These are phyloP conservation scores for Podarcis lilfordi DNA, from an alignment of 2,797 vertebrate species.

Conservation along the genomic window DNA sequence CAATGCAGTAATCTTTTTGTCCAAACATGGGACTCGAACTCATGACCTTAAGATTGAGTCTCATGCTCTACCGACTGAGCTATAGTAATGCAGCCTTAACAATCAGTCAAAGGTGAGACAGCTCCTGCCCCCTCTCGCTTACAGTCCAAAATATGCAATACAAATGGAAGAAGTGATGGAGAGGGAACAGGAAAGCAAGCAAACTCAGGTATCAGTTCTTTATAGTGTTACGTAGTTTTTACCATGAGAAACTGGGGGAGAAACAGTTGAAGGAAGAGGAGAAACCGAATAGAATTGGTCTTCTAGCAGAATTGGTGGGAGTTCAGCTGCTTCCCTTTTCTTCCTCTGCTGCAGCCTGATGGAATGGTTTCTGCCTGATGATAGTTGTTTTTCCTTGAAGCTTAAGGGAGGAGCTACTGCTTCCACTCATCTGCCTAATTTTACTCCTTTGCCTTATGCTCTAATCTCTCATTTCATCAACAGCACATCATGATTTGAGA, in stretches of 20 bases:
- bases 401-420: background rate
- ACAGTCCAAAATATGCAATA: background rate
- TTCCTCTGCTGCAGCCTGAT: background rate
- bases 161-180: background rate
- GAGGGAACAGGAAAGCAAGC: background rate
- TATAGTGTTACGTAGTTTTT: background rate
- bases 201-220: background rate
- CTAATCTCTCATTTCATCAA: background rate
- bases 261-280: background rate
- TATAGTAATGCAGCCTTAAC: too few species aligned
- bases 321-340: background rate
- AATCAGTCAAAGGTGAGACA: background rate
- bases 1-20: too few species aligned
- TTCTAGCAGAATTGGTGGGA: too few species aligned
- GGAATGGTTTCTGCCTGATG: background rate
- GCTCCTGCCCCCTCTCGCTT: background rate
- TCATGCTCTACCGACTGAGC: too few species aligned
- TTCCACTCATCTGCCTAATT: background rate
- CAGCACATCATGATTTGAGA: background rate
- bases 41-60: too few species aligned
- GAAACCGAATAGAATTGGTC: background rate
- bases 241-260: background rate
- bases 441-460: background rate
- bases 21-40: too few species aligned
- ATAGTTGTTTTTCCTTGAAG: background rate